phyloP scores from a whole-genome alignment of 1,140 invertebrate species.

The Arion vulgaris region DNA sequence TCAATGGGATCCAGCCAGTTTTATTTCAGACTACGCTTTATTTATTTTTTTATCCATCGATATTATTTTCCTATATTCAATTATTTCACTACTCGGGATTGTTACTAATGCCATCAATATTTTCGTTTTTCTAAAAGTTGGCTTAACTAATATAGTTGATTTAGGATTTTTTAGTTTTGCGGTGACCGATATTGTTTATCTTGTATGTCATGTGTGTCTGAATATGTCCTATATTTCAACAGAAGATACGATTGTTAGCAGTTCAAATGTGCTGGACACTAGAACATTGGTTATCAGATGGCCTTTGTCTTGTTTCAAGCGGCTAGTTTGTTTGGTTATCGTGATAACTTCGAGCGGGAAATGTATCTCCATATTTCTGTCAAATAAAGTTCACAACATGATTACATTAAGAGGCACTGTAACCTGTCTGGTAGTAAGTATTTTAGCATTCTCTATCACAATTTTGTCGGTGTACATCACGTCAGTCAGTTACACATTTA shows the following conservation, averaged over 20 bases:
- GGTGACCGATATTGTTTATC: background rate
- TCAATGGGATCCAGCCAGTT: too few relatives aligned
- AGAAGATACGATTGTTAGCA: background rate
- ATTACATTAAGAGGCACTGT: background rate
- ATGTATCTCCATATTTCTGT: background rate
- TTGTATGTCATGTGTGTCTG: background rate
- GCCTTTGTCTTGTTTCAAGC: constrained; percentile 8
- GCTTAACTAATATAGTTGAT: background rate
- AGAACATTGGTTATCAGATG: background rate
- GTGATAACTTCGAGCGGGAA: background rate
- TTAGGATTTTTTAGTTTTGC: background rate
- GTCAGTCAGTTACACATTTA: background rate
- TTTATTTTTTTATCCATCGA: background rate
- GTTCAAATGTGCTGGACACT: too few relatives aligned
- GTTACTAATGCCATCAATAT: background rate
- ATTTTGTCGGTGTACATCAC: background rate
- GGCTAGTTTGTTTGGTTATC: background rate
- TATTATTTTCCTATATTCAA: background rate
- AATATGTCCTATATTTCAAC: background rate
- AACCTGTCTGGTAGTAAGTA: background rate
- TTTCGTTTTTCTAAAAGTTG: background rate
- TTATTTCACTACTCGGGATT: background rate
- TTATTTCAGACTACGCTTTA: background rate
- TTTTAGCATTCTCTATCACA: background rate
- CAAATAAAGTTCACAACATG: background rate